phyloP scores from a whole-genome alignment of 2,113 vertebrate species.

The Nestor notabilis region DNA sequence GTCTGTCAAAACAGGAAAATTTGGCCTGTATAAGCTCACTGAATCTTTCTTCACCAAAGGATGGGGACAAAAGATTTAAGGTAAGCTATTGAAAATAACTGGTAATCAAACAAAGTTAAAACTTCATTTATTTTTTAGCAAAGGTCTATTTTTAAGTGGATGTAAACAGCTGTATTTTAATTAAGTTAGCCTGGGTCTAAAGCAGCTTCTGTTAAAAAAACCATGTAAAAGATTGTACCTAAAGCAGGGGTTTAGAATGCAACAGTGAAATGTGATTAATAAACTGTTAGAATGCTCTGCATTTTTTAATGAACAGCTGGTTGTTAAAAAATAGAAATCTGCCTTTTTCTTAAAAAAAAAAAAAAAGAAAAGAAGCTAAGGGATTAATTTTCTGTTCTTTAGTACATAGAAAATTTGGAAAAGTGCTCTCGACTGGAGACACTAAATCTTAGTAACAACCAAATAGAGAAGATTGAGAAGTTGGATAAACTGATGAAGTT shows the following conservation, averaged over 20 bases:
- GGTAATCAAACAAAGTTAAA: not conserved
- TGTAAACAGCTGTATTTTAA: not conserved
- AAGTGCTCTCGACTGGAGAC: conserved; percentile 81
- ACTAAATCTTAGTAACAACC: conserved; percentile 83
- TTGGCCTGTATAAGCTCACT: conserved; percentile 73
- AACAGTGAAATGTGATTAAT: not conserved
- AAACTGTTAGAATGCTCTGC: not conserved
- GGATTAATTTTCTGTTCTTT: not conserved
- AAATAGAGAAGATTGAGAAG: conserved; percentile 86
- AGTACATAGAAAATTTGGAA: conserved; percentile 90
- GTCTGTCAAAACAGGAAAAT: conserved; percentile 81
- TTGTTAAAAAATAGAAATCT: not conserved
- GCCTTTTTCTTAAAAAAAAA: not conserved
- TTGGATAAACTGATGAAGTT: conserved; percentile 80
- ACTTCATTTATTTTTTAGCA: not conserved
- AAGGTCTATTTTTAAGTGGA: not conserved
- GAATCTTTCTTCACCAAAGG: conserved; percentile 82
- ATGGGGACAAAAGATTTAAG: conserved; percentile 83
- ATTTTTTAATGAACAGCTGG: not conserved
- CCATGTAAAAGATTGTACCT: not conserved
- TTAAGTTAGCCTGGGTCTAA: not conserved
- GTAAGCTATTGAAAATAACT: conserved; percentile 55
- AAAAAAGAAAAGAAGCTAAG: not conserved
- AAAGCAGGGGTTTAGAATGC: not conserved
- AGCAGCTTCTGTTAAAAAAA: not conserved